A percentile compares a stretch with the other conserved stretches of the same genome.
These are phyloP conservation scores for Chrysopilus asiliformis DNA, from an alignment of 2,888 invertebrate genomes.

Conservation along the genomic window DNA sequence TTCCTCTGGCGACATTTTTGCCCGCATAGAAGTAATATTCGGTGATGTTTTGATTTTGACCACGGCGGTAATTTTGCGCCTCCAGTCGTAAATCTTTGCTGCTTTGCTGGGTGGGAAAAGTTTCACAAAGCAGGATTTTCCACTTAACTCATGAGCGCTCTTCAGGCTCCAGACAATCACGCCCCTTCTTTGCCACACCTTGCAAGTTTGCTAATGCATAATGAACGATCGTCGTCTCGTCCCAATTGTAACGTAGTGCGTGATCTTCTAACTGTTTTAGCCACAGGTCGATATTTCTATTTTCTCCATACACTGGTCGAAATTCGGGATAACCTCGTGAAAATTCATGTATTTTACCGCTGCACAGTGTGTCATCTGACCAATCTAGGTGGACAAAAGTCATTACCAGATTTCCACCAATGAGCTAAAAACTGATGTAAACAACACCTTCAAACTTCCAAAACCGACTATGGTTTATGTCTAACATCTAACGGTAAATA, in stretches of 20 bases:
- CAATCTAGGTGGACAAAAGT: no score
- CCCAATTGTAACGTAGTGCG: not conserved
- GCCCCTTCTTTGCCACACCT: not conserved
- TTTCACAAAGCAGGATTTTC: not conserved
- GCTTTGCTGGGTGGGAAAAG: not conserved
- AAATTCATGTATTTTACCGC: no score
- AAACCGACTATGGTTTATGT: no score
- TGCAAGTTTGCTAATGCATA: not conserved
- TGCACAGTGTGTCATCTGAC: no score
- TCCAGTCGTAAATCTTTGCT: not conserved
- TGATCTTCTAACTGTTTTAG: not conserved
- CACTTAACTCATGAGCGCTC: not conserved
- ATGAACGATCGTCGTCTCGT: not conserved
- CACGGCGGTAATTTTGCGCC: not conserved
- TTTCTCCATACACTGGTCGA: not conserved
- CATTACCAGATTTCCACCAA: no score
- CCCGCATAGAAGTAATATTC: conserved; percentile 1
- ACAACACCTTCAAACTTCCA: no score
- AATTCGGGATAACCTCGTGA: no score
- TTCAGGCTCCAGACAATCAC: not conserved
- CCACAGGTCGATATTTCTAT: conserved; percentile 2
- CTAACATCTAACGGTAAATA: no score
- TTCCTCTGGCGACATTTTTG: not conserved
- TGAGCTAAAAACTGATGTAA: no score
- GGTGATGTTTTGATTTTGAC: not conserved